Percentiles rank a stretch among this genome's conserved stretches.
Conservation (phyloP, 2,888 invertebrate genomes). For the Ophion ventricosus region DNA sequence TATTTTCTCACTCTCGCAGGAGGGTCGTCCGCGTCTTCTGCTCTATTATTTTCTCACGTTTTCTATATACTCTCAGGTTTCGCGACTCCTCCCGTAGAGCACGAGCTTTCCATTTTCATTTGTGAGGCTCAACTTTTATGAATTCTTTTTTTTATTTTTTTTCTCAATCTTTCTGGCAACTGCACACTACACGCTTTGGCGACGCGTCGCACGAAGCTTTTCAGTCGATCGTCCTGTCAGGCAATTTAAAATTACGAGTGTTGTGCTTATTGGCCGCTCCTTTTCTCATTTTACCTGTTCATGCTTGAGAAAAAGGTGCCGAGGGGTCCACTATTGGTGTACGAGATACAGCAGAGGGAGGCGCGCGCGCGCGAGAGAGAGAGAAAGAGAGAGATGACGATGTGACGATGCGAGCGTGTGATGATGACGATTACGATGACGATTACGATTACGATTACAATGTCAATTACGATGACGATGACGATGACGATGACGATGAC, state of each 20-base stretch:
- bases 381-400: too few species aligned
- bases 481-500: too few species aligned
- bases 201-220: not conserved
- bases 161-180: not conserved
- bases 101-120: constrained; percentile 9
- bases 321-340: not conserved
- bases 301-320: not conserved
- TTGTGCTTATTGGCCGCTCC: constrained; percentile 18
- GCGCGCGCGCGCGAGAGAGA: too few species aligned
- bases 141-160: constrained; percentile 7
- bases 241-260: constrained; percentile 75
- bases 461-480: too few species aligned
- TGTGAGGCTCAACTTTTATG: constrained; percentile 47
- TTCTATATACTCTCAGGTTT: constrained; percentile 21
- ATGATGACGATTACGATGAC: too few species aligned
- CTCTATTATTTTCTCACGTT: constrained; percentile 39
- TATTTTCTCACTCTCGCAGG: constrained; percentile 49
- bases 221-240: constrained; percentile 46
- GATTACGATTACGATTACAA: too few species aligned
- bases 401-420: too few species aligned
- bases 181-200: not conserved
- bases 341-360: not conserved
- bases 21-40: not conserved
- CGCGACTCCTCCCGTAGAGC: not conserved
- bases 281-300: constrained; percentile 20